Evolutionary conservation across 2,797 vertebrate species (phyloP).

Genomic region (Trematomus bernacchii): DNA sequence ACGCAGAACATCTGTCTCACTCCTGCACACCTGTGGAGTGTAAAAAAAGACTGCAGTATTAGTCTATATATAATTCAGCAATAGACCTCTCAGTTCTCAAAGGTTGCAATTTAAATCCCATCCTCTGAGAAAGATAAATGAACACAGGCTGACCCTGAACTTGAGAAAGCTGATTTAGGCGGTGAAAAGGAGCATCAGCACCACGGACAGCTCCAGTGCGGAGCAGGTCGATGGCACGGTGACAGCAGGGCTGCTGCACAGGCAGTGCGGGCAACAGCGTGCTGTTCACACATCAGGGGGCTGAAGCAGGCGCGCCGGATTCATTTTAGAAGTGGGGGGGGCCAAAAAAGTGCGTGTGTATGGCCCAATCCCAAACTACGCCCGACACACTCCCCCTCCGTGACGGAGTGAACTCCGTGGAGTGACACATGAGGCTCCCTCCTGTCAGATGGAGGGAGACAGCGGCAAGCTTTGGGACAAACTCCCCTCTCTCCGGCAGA

Average conservation of each 20-base stretch:
- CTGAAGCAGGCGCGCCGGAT: too few species aligned
- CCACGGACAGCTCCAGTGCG: conserved; percentile 62
- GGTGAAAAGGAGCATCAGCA: conserved; percentile 74
- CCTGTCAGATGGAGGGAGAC: too few species aligned
- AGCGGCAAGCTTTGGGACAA: too few species aligned
- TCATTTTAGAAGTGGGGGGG: too few species aligned
- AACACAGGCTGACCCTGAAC: conserved; percentile 63
- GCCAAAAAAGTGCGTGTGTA: too few species aligned
- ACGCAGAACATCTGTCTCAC: conserved; percentile 43
- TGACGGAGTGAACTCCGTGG: too few species aligned
- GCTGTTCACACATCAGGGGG: conserved; percentile 29
- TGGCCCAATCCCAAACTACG: too few species aligned
- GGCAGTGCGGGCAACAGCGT: conserved; percentile 20
- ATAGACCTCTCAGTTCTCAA: conserved; percentile 47
- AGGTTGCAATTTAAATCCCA: conserved; percentile 58
- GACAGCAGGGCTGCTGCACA: conserved; percentile 48
- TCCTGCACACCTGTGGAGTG: conserved; percentile 53
- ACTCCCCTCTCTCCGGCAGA: too few species aligned
- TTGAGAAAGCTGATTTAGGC: conserved; percentile 69
- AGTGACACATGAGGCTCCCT: too few species aligned
- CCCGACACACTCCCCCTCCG: too few species aligned
- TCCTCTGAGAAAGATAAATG: conserved; percentile 57
- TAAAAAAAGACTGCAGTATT: conserved; percentile 23
- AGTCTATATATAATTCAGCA: conserved; percentile 49
- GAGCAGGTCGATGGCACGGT: conserved; percentile 46